Evolutionary conservation across 2,797 vertebrate species (phyloP).

Genomic region (Acanthis flammea): DNA sequence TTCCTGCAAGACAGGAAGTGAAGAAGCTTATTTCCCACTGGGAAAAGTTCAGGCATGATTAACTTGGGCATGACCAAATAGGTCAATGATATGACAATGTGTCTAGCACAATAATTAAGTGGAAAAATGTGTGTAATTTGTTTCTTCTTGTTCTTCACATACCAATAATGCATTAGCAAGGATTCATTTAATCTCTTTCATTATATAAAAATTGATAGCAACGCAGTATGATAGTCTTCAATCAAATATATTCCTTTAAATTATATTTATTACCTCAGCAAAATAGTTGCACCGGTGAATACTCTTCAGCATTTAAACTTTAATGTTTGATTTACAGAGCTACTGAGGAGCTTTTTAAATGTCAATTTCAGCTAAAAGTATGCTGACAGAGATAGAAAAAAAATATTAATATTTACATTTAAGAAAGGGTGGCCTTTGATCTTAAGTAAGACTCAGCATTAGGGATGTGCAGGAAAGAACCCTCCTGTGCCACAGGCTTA

Average conservation of each 20-base stretch:
- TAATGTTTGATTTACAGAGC: neutral
- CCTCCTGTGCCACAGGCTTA: neutral
- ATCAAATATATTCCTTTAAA: slow-evolving; percentile 60
- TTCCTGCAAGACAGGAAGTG: slow-evolving; percentile 78
- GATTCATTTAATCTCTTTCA: slow-evolving; percentile 74
- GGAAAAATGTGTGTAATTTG: slow-evolving; percentile 77
- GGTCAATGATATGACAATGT: slow-evolving; percentile 81
- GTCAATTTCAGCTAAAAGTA: slow-evolving; percentile 13
- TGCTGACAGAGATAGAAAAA: neutral
- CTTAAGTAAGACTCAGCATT: neutral
- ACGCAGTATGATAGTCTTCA: slow-evolving; percentile 29
- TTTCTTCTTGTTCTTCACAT: slow-evolving; percentile 76
- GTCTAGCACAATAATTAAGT: slow-evolving; percentile 82
- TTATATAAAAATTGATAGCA: slow-evolving; percentile 68
- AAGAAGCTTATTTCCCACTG: slow-evolving; percentile 78
- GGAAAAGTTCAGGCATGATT: slow-evolving; percentile 82
- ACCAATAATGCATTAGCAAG: slow-evolving; percentile 73
- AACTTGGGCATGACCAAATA: slow-evolving; percentile 83
- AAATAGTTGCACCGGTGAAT: neutral
- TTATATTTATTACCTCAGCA: slow-evolving; percentile 26
- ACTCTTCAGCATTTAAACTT: slow-evolving; percentile 13
- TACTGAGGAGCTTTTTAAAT: neutral
- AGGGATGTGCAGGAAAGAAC: neutral
- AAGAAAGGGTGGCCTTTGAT: neutral
- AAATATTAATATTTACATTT: neutral